A percentile compares a stretch with the other conserved stretches of the same genome.
These are phyloP conservation scores for Portevinia maculata DNA, from an alignment of 2,888 invertebrate species.

Conservation along the genomic window DNA sequence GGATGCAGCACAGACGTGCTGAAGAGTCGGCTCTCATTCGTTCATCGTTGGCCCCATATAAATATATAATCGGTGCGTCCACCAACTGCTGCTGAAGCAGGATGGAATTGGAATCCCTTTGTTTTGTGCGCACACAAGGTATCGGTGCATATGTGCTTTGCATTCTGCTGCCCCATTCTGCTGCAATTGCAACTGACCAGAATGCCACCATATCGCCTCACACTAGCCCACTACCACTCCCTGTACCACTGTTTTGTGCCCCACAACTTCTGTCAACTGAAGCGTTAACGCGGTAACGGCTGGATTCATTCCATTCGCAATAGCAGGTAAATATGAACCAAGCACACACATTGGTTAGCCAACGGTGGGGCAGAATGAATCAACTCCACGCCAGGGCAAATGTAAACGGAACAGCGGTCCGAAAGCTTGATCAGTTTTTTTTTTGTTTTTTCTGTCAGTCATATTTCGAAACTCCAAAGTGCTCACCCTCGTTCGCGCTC, in stretches of 20 bases:
- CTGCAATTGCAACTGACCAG: constrained; percentile 40
- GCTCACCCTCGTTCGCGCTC: constrained; percentile 62
- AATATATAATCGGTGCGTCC: constrained; percentile 46
- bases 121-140: constrained; percentile 33
- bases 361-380: constrained; percentile 25
- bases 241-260: too few species aligned
- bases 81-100: constrained; percentile 2
- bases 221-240: constrained; percentile 28
- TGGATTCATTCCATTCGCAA: constrained; percentile 45
- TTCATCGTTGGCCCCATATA: constrained; percentile 20
- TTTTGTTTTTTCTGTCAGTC: constrained; percentile 27
- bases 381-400: background rate
- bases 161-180: constrained; percentile 59
- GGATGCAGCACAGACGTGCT: constrained; percentile 59
- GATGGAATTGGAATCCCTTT: constrained; percentile 66
- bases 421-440: constrained; percentile 50
- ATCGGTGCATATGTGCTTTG: constrained; percentile 52
- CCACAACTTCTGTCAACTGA: constrained; percentile 43
- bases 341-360: background rate
- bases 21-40: constrained; percentile 16
- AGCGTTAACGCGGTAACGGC: constrained; percentile 70
- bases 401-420: constrained; percentile 46
- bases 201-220: constrained; percentile 40
- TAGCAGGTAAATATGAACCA: constrained; percentile 30
- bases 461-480: constrained; percentile 55